A percentile compares a stretch with the other conserved stretches of the same genome.
Evolutionary conservation across 1,140 invertebrate genomes (phyloP).

Genomic region (Ptiloglossa arizonensis): DNA sequence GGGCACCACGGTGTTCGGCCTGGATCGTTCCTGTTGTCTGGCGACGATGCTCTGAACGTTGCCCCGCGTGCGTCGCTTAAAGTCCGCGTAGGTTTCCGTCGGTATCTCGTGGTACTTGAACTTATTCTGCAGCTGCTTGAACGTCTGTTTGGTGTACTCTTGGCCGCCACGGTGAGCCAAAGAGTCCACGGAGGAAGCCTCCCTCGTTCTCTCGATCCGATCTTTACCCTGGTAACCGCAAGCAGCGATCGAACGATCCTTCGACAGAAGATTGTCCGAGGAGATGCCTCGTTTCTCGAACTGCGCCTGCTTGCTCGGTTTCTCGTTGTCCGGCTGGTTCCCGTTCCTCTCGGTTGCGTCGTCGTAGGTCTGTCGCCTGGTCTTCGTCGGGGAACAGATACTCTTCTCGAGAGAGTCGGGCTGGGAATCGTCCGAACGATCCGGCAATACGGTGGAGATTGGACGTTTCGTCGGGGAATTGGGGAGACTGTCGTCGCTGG

Average conservation of each 20-base stretch:
- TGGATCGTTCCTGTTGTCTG: conserved; percentile 45
- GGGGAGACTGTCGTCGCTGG: conserved; percentile 68
- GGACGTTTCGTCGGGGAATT: conserved; percentile 74
- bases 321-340: conserved; percentile 49
- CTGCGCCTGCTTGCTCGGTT: conserved; percentile 33
- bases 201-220: conserved; percentile 28
- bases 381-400: conserved; percentile 67
- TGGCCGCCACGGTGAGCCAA: conserved; percentile 3
- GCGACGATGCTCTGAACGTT: conserved; percentile 29
- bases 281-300: conserved; percentile 74
- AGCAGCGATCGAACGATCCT: conserved; percentile 34
- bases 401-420: conserved; percentile 28
- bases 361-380: conserved; percentile 70
- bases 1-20: background rate
- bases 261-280: conserved; percentile 73
- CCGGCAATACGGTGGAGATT: conserved; percentile 60
- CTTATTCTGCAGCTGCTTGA: conserved; percentile 75
- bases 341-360: conserved; percentile 71
- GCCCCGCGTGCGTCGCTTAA: conserved; percentile 72
- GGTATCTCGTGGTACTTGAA: conserved; percentile 75
- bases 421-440: conserved; percentile 45
- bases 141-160: conserved; percentile 65
- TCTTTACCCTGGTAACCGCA: background rate
- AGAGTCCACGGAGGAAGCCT: conserved; percentile 49
- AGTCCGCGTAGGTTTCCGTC: conserved; percentile 76